Conservation (phyloP, 1,140 invertebrate species). For the Calephelis nemesis region DNA sequence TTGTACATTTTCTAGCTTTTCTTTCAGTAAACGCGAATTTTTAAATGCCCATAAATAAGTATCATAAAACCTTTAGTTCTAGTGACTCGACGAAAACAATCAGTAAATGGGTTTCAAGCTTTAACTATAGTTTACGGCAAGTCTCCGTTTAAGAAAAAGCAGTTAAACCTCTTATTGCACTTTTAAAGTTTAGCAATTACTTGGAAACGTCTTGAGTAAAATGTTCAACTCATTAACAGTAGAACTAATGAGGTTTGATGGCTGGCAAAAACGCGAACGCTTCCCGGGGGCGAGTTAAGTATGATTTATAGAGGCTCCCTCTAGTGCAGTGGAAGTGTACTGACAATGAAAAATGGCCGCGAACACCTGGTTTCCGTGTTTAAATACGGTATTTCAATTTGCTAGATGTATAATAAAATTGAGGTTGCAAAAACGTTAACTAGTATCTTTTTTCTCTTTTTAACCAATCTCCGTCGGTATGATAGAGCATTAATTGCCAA, state of each 20-base stretch:
- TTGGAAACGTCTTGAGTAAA: conserved; percentile 24
- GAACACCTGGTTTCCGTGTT: conserved; percentile 27
- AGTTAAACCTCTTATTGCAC: conserved; percentile 10
- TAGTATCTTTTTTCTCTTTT: too few relatives aligned
- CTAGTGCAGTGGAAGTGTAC: conserved; percentile 24
- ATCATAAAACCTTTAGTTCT: background rate
- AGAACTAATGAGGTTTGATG: conserved; percentile 56
- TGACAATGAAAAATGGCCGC: conserved; percentile 29
- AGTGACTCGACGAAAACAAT: conserved; percentile 14
- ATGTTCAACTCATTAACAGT: conserved; percentile 48
- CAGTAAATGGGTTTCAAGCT: conserved; percentile 8
- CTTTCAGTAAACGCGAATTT: too few relatives aligned
- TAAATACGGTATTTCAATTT: conserved; percentile 8
- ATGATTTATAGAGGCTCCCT: conserved; percentile 47
- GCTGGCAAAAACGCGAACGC: conserved; percentile 47
- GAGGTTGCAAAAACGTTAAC: too few relatives aligned
- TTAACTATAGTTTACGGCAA: conserved; percentile 6
- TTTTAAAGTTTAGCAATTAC: conserved; percentile 26
- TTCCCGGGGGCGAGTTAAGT: conserved; percentile 37
- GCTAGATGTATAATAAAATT: background rate
- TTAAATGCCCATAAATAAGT: background rate
- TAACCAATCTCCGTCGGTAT: too few relatives aligned
- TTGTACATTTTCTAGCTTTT: too few relatives aligned
- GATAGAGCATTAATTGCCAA: too few relatives aligned
- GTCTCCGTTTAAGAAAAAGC: conserved; percentile 6